A percentile compares a stretch with the other conserved stretches of the same genome.
Evolutionary conservation across 2,888 invertebrate genomes (phyloP).

Genomic region (Oligia strigilis): DNA sequence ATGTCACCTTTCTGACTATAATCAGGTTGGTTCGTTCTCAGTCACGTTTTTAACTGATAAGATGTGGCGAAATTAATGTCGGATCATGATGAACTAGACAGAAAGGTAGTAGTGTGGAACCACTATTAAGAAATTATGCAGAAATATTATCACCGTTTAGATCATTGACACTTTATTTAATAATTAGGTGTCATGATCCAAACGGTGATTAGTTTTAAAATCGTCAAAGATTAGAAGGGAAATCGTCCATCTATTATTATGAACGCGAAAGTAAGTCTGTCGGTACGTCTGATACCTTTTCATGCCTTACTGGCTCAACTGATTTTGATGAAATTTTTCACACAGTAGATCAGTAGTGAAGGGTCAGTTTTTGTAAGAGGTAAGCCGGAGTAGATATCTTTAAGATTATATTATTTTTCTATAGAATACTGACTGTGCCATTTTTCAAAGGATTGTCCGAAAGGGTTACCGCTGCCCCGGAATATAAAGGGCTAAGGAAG

Average conservation of each 20-base stretch:
- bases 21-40: constrained; percentile 31
- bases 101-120: neutral
- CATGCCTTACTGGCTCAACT: no score
- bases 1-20: constrained; percentile 28
- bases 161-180: neutral
- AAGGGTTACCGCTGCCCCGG: no score
- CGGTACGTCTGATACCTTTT: no score
- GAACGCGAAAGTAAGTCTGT: no score
- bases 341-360: neutral
- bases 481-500: no score
- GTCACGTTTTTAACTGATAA: constrained; percentile 41
- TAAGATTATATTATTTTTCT: no score
- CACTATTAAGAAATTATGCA: neutral
- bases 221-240: neutral
- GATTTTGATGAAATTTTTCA: neutral
- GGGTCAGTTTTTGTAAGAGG: no score
- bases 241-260: neutral
- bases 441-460: no score
- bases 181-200: neutral
- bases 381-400: no score
- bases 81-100: constrained; percentile 2
- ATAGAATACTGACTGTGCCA: no score
- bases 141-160: neutral
- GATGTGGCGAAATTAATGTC: neutral
- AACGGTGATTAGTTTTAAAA: neutral